phyloP scores from a whole-genome alignment of 1,140 invertebrate species.

The Dreissena rostriformis region DNA sequence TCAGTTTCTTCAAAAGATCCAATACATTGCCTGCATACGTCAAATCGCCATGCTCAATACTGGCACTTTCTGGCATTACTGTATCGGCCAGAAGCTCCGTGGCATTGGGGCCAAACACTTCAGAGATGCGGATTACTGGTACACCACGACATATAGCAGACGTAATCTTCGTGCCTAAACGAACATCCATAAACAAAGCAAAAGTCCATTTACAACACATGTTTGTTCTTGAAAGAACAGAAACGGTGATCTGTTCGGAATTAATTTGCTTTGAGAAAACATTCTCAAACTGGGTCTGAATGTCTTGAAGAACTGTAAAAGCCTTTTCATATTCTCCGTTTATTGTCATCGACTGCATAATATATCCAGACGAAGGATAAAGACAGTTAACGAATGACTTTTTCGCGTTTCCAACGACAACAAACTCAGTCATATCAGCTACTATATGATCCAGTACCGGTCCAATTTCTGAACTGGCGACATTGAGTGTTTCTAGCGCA shows the following conservation, averaged over 20 bases:
- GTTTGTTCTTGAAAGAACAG: neutral
- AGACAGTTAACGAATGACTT: too few species aligned
- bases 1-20: neutral
- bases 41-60: conserved; percentile 18
- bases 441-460: too few species aligned
- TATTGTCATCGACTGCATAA: neutral
- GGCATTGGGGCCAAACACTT: conserved; percentile 28
- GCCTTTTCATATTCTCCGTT: conserved; percentile 6
- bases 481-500: conserved; percentile 2
- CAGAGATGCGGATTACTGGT: neutral
- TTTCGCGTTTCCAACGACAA: too few species aligned
- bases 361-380: neutral
- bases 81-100: conserved; percentile 6
- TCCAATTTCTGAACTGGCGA: conserved; percentile 4
- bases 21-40: neutral
- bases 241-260: neutral
- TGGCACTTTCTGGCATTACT: conserved; percentile 3
- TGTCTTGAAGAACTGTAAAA: neutral
- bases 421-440: too few species aligned
- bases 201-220: conserved; percentile 25
- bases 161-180: neutral
- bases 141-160: neutral
- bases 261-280: too few species aligned
- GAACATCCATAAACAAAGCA: conserved; percentile 21
- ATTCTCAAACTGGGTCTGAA: neutral